These are phyloP conservation scores for Epizoanthus scotinus DNA, from an alignment of 92 coral and sea anemone species.

Conservation along the genomic window DNA sequence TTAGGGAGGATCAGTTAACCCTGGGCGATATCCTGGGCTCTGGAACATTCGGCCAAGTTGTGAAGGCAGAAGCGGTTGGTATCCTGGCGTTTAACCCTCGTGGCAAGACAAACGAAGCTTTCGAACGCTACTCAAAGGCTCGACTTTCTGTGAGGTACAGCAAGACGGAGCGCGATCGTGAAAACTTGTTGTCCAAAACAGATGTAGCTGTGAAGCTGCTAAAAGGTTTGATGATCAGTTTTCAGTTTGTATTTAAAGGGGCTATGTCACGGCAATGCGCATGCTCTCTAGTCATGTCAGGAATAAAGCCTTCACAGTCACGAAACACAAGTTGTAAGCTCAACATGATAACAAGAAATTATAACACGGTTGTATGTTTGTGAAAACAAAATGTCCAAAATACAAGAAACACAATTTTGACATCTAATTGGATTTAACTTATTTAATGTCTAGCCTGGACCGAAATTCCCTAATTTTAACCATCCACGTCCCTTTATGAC, in stretches of 20 bases:
- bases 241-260: neutral
- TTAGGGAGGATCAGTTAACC: conserved; percentile 72
- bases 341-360: no score
- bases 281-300: no score
- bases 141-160: conserved; percentile 55
- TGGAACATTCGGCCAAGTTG: conserved; percentile 89
- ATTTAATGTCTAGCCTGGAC: no score
- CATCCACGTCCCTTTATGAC: no score
- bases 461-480: no score
- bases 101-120: conserved; percentile 67
- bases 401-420: no score
- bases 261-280: no score
- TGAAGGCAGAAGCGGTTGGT: conserved; percentile 89
- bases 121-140: conserved; percentile 53
- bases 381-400: no score
- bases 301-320: no score
- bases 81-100: conserved; percentile 76
- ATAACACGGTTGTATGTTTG: no score
- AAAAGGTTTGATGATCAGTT: conserved; percentile 59
- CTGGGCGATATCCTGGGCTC: conserved; percentile 77
- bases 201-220: conserved; percentile 87
- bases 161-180: conserved; percentile 54
- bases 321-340: no score
- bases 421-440: no score
- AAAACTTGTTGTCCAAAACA: conserved; percentile 52